phyloP scores from a whole-genome alignment of 2,888 invertebrate genomes.

The Drosophila parthenogenetica region DNA sequence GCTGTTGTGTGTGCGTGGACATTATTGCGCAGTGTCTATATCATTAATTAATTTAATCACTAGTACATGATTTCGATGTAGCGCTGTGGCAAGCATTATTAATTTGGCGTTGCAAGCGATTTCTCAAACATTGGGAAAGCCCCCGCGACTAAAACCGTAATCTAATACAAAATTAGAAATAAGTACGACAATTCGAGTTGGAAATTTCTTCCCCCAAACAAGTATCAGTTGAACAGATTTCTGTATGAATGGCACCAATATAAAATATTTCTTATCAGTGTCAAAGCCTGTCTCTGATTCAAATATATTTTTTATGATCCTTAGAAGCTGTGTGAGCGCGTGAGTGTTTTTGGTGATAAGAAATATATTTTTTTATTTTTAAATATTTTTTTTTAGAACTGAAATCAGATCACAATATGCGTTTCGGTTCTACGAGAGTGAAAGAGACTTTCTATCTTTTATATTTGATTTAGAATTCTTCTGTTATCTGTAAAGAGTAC shows the following conservation, averaged over 20 bases:
- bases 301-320: constrained; percentile 36
- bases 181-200: constrained; percentile 5
- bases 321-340: constrained; percentile 1
- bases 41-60: constrained; percentile 84
- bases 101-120: constrained; percentile 45
- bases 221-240: not conserved
- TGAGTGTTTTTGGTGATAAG: constrained; percentile 41
- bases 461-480: constrained; percentile 7
- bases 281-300: constrained; percentile 31
- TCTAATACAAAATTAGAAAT: constrained; percentile 24
- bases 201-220: constrained; percentile 1
- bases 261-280: constrained; percentile 41
- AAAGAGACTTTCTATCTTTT: constrained; percentile 40
- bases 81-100: constrained; percentile 60
- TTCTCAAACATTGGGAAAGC: constrained; percentile 39
- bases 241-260: constrained; percentile 6
- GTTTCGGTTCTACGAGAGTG: constrained; percentile 22
- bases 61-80: constrained; percentile 79
- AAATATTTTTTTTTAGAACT: not conserved
- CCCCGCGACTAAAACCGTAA: constrained; percentile 22
- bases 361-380: constrained; percentile 9
- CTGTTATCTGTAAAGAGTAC: constrained; percentile 36
- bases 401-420: constrained; percentile 56
- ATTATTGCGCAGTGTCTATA: constrained; percentile 83
- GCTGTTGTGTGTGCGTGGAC: constrained; percentile 69